These are phyloP conservation scores for Psilopsiagon aurifrons DNA, from an alignment of 2,113 vertebrate genomes.

Conservation along the genomic window DNA sequence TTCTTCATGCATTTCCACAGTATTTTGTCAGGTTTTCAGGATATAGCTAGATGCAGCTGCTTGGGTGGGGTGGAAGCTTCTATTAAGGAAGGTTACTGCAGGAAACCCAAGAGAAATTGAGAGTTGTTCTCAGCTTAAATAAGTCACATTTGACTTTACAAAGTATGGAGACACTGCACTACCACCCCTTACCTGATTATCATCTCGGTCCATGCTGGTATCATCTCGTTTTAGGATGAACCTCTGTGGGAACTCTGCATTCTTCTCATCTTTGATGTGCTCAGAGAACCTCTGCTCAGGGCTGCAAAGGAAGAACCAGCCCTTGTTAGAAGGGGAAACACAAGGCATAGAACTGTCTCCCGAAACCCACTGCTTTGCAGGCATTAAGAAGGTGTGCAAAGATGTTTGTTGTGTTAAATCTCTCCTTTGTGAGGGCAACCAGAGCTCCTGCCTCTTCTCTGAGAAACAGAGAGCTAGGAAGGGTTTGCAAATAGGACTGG, in stretches of 20 bases:
- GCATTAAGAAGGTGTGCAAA: background rate
- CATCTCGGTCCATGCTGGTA: slow-evolving; percentile 96
- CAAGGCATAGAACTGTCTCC: accelerated
- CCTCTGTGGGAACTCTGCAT: slow-evolving; percentile 94
- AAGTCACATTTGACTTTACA: background rate
- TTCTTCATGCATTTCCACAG: background rate
- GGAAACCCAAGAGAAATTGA: background rate
- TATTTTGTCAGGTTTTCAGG: background rate
- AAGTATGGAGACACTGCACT: background rate
- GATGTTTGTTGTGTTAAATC: background rate
- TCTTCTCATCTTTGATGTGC: slow-evolving; percentile 98
- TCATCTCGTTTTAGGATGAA: slow-evolving; percentile 97
- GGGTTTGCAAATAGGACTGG: background rate
- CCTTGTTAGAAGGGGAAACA: background rate
- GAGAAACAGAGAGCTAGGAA: background rate
- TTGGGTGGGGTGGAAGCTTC: background rate
- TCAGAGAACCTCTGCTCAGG: slow-evolving; percentile 98
- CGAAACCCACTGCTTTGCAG: background rate
- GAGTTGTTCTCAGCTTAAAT: background rate
- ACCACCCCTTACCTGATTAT: slow-evolving; percentile 89
- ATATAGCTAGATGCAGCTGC: background rate
- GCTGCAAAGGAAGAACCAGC: slow-evolving; percentile 73
- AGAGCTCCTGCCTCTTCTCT: background rate
- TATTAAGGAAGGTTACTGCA: background rate
- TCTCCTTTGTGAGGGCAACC: background rate